phyloP scores from a whole-genome alignment of 2,113 vertebrate genomes.

The Narcine bancroftii region DNA sequence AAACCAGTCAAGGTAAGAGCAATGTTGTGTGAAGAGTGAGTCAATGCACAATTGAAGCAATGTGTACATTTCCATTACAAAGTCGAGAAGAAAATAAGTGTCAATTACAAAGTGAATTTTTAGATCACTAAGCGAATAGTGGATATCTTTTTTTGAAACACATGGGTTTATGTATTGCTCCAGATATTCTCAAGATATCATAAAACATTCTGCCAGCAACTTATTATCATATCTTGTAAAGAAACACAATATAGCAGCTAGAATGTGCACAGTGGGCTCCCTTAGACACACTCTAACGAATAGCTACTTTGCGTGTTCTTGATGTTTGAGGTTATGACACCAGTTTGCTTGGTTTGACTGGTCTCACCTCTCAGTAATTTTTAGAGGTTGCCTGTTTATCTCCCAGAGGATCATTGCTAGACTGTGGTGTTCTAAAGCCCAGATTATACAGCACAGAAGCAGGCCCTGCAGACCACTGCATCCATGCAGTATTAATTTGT shows the following conservation, averaged over 20 bases:
- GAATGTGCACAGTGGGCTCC: neutral
- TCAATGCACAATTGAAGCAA: neutral
- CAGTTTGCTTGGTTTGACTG: neutral
- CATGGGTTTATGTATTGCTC: too few relatives aligned
- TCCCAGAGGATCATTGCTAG: neutral
- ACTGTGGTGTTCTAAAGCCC: neutral
- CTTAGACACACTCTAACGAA: neutral
- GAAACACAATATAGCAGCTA: neutral
- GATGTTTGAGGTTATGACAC: neutral
- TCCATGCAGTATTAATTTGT: too few relatives aligned
- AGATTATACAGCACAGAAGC: neutral
- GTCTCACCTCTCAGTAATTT: neutral
- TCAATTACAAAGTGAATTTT: too few relatives aligned
- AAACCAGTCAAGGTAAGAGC: conserved; percentile 83
- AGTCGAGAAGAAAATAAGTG: neutral
- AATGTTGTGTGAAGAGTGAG: neutral
- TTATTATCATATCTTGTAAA: neutral
- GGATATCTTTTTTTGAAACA: too few relatives aligned
- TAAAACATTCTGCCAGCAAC: neutral
- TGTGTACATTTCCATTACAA: neutral
- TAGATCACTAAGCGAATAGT: neutral
- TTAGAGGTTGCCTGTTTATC: neutral
- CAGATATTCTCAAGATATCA: neutral
- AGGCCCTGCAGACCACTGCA: too few relatives aligned
- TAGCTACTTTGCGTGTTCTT: neutral